Evolutionary conservation across 2,888 invertebrate species (phyloP), one percentile per base, ranked within the genome.

Genomic region (Melanostoma mellinum): DNA sequence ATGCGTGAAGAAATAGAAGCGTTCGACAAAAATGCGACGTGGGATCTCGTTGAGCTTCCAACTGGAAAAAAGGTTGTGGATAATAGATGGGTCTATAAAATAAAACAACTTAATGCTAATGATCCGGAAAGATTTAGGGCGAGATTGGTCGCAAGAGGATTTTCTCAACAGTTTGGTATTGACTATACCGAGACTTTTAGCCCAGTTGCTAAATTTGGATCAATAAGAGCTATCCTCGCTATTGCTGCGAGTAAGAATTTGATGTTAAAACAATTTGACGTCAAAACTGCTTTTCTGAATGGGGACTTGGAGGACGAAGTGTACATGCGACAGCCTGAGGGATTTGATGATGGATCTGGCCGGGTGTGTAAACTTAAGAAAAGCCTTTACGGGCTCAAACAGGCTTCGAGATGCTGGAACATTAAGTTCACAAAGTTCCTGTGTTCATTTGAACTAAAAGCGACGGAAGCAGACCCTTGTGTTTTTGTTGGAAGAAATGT

Each of bases 241-340:
- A 20, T 20, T 20, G 20, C 20, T 20, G 20, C 20, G 2, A 40
- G 6, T 6, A 20, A 20, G 73, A 84, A 44, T 86, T 86, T 52
- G 82, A 82, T 20, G 20, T 20, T 20, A 20, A 20, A 20, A 20
- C 20, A 20, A 20, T 20, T 20, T 20, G 20, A 20, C 50, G 65
- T 86, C 0, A 85, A 85, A 50, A 86, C 82, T 9, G 82, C 81
- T 3, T 85, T 85, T 68, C 38, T 82, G 6, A 48, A 86, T 68
- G 77, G 77, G 3, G 52, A 65, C 30, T 33, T 80, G 46, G 33
- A 74, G 3, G 79, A 80, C 10, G 71, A 80, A 6, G 58, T 84
- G 1, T 84, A 55, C 52, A 82, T 86, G 80, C 36, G 36, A 6
- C 84, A 86, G 48, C 86, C 20, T 20, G 20, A 20, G 20, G 20